Evolutionary conservation across 2,797 vertebrate genomes (phyloP).

Genomic region (Helostoma temminkii): DNA sequence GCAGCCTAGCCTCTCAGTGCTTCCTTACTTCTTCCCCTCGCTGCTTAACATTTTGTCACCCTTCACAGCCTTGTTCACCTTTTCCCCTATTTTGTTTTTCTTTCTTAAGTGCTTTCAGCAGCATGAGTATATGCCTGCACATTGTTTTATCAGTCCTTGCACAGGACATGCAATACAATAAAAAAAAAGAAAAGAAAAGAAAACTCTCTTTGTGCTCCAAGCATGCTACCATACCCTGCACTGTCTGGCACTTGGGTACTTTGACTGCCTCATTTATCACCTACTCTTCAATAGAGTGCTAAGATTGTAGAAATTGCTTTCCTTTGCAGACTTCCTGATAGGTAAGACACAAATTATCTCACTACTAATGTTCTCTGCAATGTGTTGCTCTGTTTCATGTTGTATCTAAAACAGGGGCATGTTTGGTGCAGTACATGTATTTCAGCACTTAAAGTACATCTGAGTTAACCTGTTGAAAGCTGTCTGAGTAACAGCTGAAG

Average conservation of each 20-base stretch:
- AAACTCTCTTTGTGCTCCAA: conserved; percentile 22
- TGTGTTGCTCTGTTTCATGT: conserved; percentile 34
- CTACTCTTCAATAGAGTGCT: conserved; percentile 59
- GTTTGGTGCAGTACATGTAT: conserved; percentile 26
- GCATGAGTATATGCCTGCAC: conserved; percentile 42
- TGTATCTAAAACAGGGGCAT: conserved; percentile 26
- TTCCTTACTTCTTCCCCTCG: conserved; percentile 1
- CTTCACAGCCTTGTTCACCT: conserved; percentile 5
- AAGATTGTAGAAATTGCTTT: conserved; percentile 72
- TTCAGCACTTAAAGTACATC: conserved; percentile 5
- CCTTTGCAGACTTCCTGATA: conserved; percentile 75
- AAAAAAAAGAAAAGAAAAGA: conserved; percentile 15
- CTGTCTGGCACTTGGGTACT: conserved; percentile 39
- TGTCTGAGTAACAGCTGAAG: conserved; percentile 39
- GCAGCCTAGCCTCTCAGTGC: conserved; percentile 16
- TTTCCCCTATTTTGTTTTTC: conserved; percentile 16
- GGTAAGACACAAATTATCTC: conserved; percentile 71
- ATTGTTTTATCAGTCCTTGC: conserved; percentile 25
- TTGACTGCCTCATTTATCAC: conserved; percentile 52
- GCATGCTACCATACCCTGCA: conserved; percentile 55
- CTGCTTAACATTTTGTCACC: conserved; percentile 1
- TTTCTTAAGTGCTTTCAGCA: conserved; percentile 35
- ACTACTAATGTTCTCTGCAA: conserved; percentile 39
- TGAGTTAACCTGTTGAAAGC: conserved; percentile 60
- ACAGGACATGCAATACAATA: conserved; percentile 21